Percentiles rank a stretch among this genome's conserved stretches.
phyloP scores from a whole-genome alignment of 2,113 vertebrate species.

The Cyprinodon brontotheroides region DNA sequence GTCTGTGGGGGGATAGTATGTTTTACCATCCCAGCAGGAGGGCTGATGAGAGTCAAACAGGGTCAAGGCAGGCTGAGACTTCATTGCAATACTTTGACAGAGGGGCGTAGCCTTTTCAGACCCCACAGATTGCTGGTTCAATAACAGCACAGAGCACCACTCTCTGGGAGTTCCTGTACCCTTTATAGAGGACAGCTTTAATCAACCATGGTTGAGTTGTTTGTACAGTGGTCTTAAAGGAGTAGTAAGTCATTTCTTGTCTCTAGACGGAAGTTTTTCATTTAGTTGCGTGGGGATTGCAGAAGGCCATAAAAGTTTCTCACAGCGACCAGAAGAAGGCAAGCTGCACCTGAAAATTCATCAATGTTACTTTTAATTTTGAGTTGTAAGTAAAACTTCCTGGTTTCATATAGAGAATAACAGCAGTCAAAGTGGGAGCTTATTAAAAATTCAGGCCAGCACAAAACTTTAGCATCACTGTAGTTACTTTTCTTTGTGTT shows the following conservation, averaged over 20 bases:
- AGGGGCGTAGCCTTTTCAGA: constrained; percentile 67
- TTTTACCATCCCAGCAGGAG: constrained; percentile 78
- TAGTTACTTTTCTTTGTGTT: constrained; percentile 46
- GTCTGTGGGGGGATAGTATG: constrained; percentile 72
- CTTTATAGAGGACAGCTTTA: constrained; percentile 71
- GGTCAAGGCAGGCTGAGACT: constrained; percentile 71
- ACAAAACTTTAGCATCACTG: constrained; percentile 38
- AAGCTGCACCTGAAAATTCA: constrained; percentile 5
- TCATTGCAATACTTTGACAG: constrained; percentile 67
- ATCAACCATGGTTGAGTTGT: constrained; percentile 62
- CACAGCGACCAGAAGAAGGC: neutral
- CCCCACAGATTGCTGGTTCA: constrained; percentile 75
- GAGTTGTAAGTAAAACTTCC: constrained; percentile 30
- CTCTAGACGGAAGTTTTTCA: constrained; percentile 37
- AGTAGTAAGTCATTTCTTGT: constrained; percentile 39
- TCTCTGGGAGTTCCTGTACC: constrained; percentile 56
- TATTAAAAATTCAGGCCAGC: constrained; percentile 55
- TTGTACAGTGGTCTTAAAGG: constrained; percentile 60
- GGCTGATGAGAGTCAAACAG: constrained; percentile 71
- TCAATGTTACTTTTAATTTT: constrained; percentile 23
- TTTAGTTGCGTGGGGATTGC: constrained; percentile 8
- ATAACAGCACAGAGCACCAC: constrained; percentile 50
- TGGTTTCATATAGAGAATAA: constrained; percentile 26
- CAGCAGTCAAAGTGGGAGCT: constrained; percentile 33
- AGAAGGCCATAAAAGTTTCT: constrained; percentile 13